Conservation (phyloP, 2,797 vertebrate species). For the Scolopax bukidnonensis region DNA sequence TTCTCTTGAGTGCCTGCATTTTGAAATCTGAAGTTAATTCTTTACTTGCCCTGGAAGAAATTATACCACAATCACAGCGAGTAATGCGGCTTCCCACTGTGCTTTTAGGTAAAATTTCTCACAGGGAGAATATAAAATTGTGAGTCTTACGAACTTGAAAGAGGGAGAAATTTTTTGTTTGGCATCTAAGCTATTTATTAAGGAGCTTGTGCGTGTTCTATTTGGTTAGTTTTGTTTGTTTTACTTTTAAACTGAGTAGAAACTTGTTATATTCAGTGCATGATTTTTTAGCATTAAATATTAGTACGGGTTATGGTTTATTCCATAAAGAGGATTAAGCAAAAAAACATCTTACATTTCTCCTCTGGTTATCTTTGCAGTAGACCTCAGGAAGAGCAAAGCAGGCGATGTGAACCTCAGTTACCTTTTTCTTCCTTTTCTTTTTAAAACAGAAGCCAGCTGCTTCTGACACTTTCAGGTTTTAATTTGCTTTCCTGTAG, state of each 20-base stretch:
- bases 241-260: not conserved
- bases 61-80: not conserved
- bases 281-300: not conserved
- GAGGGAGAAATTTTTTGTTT: not conserved
- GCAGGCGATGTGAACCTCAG: not conserved
- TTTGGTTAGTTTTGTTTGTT: not conserved
- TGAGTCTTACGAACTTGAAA: not conserved
- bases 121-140: not conserved
- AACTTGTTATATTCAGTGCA: not conserved
- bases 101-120: not conserved
- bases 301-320: conserved; percentile 35
- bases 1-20: not conserved
- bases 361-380: conserved; percentile 19
- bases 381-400: conserved; percentile 47
- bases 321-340: conserved; percentile 36
- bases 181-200: not conserved
- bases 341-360: not conserved
- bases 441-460: not conserved
- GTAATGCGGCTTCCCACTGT: not conserved
- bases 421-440: not conserved
- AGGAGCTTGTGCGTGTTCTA: not conserved
- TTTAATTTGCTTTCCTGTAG: not conserved
- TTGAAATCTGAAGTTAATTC: not conserved
- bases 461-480: not conserved
- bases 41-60: not conserved